A percentile compares a stretch with the other conserved stretches of the same genome.
phyloP scores from a whole-genome alignment of 2,113 vertebrate genomes.

The Perca schrenkii region DNA sequence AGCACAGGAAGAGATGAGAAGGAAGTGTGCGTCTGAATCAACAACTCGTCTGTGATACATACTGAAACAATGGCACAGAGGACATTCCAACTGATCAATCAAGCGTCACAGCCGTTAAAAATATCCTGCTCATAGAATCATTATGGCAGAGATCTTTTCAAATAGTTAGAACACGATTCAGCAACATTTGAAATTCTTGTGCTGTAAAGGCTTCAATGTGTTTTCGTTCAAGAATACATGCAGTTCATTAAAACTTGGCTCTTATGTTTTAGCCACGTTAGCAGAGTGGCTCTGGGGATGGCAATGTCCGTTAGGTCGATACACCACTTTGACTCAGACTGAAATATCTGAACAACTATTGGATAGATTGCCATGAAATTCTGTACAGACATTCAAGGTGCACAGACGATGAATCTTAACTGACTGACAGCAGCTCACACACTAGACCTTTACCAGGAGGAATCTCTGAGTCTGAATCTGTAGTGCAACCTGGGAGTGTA shows the following conservation, averaged over 20 bases:
- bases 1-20: slow-evolving; percentile 55
- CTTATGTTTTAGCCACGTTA: background rate
- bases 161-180: slow-evolving; percentile 29
- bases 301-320: background rate
- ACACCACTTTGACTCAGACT: no score
- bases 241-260: background rate
- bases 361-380: background rate
- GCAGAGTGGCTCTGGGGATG: background rate
- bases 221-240: background rate
- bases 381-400: background rate
- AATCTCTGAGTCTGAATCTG: no score
- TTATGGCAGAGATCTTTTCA: background rate
- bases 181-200: background rate
- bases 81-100: slow-evolving; percentile 44
- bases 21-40: slow-evolving; percentile 56
- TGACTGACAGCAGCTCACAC: no score
- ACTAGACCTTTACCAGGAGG: no score
- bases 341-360: background rate
- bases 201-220: background rate
- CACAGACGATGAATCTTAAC: background rate
- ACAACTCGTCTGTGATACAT: slow-evolving; percentile 48
- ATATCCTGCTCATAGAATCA: slow-evolving; percentile 17
- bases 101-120: slow-evolving; percentile 6
- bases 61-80: slow-evolving; percentile 25
- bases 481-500: background rate